Conservation (phyloP, 2,888 invertebrate species). For the Pyrochroa serraticornis region DNA sequence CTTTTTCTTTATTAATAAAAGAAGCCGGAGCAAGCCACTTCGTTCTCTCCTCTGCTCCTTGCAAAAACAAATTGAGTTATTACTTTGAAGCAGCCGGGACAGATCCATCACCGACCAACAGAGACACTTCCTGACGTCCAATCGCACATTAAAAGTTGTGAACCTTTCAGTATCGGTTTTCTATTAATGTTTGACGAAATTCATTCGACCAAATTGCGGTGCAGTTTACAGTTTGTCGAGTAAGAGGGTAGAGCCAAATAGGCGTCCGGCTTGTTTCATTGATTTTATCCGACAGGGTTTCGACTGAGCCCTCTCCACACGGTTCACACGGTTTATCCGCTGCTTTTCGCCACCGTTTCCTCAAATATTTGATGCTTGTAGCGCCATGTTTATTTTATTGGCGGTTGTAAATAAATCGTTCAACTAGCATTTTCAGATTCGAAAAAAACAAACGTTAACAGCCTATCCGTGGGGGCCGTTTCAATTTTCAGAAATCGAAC, state of each 20-base stretch:
- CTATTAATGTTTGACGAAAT: conserved; percentile 20
- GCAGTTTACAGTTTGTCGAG: conserved; percentile 19
- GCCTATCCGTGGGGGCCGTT: conserved; percentile 1
- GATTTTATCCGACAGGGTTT: conserved; percentile 32
- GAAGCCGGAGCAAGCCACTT: no score
- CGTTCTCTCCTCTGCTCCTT: no score
- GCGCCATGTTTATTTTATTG: conserved; percentile 37
- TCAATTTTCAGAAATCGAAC: conserved; percentile 5
- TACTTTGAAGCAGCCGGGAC: no score
- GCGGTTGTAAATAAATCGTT: conserved; percentile 35
- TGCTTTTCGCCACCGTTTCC: conserved; percentile 32
- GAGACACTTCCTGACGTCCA: conserved; percentile 2
- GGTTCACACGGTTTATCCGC: conserved; percentile 30
- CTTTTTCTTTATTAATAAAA: conserved; percentile 21
- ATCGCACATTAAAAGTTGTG: conserved; percentile 6
- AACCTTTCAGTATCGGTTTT: conserved; percentile 2
- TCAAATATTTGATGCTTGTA: conserved; percentile 36
- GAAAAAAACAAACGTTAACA: conserved; percentile 24
- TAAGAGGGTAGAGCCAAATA: conserved; percentile 1
- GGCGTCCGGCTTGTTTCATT: conserved; percentile 23
- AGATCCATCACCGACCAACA: neutral
- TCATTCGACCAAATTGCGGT: conserved; percentile 22
- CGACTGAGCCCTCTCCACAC: conserved; percentile 26
- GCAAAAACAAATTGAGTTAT: no score
- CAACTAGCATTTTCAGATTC: conserved; percentile 32